Base-by-base conservation (phyloP, 2,797 vertebrate genomes). In the Oryzias dopingdopingensis region DNA sequence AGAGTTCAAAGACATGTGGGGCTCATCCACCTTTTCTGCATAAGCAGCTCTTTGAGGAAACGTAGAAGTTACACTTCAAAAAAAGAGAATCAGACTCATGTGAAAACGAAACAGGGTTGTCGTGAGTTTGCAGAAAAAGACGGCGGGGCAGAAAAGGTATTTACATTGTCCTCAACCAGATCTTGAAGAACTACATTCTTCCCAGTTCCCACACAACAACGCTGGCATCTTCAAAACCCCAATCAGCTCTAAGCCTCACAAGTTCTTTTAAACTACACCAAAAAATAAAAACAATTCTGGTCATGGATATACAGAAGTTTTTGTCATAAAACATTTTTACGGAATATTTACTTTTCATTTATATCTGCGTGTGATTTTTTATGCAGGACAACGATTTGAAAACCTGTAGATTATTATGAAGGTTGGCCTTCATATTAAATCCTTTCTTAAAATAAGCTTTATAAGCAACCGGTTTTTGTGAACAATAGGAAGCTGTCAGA, bases 181-280 rank as follows among this genome's bases (percentile, higher is more conserved):
- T 79, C 74, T 55, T 49, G 83, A 46, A 59, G 48, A 71, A 56
- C 81, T 15, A 50, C 69, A 83, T 88, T 84, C 69, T 59, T 72
- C 10, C 23, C 12, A 0, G 13, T 22, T 77, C 58, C 10, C 59
- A 68, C 46, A 55, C 43, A 41, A n/a, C 10, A 51, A 50, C 1
- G 0, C 13, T 49, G 42, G 15, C 50, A 15, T 59, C 42, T 53
- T 70, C 23, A 3, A 23, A 44, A 37, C 32, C 32, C 10, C 10
- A 37, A 37, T 37, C 32, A 12, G 10, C 32, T 1, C 10, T 12
- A 37, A 20, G 45, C 20, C 41, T n/a, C 17, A 37, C 42, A 61
- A 52, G 24, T 32, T 52, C 24, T 10, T 5, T 37, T 12, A 37
- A 12, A 37, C 32, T 37, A 2, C 8, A 12, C 29, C 2, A 10